These are phyloP conservation scores for Malthinus seriepunctatus DNA, from an alignment of 2,888 invertebrate species.

Conservation along the genomic window DNA sequence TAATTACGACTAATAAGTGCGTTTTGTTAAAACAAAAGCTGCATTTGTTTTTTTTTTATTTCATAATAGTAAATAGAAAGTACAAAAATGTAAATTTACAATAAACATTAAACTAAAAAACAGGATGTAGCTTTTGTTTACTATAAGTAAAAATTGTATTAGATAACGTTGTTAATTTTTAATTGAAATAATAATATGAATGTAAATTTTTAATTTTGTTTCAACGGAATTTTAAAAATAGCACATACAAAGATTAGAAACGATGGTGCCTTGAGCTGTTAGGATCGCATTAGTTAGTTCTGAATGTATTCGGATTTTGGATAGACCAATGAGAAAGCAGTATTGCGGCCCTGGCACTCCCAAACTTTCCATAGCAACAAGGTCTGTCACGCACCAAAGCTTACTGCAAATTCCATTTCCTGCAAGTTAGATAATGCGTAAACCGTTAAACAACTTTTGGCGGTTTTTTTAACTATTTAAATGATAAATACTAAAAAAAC, in stretches of 20 bases:
- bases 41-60: no score
- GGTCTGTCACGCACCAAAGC: constrained; percentile 32
- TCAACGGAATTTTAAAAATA: constrained; percentile 3
- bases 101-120: no score
- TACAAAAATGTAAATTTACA: no score
- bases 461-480: constrained; percentile 1
- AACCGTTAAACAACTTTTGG: constrained; percentile 33
- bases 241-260: background rate
- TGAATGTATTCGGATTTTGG: constrained; percentile 23
- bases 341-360: constrained; percentile 37
- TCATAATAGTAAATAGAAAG: no score
- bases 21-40: no score
- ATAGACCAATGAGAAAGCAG: constrained; percentile 34
- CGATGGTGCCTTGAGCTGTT: constrained; percentile 4
- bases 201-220: background rate
- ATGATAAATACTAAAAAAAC: background rate
- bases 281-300: constrained; percentile 23
- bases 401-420: constrained; percentile 36
- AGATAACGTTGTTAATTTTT: background rate
- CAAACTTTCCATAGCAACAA: constrained; percentile 44
- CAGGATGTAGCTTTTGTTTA: no score
- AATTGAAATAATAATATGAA: background rate
- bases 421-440: constrained; percentile 37
- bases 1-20: no score
- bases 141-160: no score